Conservation (phyloP, 2,113 vertebrate genomes). For the Peromyscus californicus region DNA sequence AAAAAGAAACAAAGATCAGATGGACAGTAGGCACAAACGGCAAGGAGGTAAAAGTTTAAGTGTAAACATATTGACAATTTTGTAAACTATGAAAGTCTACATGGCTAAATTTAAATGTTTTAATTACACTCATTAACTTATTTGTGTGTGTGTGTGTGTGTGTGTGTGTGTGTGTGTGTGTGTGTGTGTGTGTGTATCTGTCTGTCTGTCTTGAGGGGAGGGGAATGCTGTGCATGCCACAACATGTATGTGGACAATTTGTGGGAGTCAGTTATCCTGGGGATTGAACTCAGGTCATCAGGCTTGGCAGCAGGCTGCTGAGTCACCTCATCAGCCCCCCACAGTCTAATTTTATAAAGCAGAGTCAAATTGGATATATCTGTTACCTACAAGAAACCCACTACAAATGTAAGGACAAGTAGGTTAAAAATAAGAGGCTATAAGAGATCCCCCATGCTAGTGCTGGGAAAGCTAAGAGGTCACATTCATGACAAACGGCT, state of each 20-base stretch:
- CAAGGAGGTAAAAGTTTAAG: neutral
- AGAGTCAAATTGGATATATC: neutral
- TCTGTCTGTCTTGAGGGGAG: neutral
- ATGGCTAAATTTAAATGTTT: neutral
- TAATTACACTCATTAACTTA: neutral
- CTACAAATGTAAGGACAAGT: conserved; percentile 19
- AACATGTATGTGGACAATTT: neutral
- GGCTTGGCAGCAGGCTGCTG: neutral
- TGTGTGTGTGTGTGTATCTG: neutral
- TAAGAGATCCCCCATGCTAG: neutral
- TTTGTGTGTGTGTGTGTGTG: neutral
- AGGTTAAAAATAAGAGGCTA: conserved; percentile 9
- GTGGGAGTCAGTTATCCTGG: neutral
- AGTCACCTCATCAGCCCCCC: neutral
- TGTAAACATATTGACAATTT: neutral
- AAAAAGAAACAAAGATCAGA: neutral
- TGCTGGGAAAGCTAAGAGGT: neutral
- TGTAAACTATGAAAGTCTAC: neutral
- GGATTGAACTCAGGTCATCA: neutral
- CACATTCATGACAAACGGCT: neutral
- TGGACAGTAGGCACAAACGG: neutral
- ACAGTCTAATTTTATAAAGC: neutral
- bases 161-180: too few species aligned
- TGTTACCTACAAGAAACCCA: neutral
- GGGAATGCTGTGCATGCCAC: neutral